Conservation (phyloP, 2,888 invertebrate species). For the Xanthia icteritia region DNA sequence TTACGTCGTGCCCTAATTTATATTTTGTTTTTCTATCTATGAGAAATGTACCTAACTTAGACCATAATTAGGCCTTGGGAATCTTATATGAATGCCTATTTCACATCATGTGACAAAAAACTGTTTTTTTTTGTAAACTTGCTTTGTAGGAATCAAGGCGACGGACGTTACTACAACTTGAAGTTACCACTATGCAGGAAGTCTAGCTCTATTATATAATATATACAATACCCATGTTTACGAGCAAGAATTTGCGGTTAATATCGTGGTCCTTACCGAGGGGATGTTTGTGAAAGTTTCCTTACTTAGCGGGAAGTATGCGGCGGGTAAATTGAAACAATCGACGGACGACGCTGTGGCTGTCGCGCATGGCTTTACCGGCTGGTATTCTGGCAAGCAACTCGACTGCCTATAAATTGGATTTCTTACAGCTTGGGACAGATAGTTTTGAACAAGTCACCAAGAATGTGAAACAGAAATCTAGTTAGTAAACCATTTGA, state of each 20-base stretch:
- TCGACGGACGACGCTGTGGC: constrained; percentile 65
- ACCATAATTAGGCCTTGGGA: no score
- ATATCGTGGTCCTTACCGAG: constrained; percentile 50
- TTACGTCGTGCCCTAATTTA: no score
- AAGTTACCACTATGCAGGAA: constrained; percentile 17
- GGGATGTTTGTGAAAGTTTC: constrained; percentile 70
- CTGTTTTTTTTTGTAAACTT: no score
- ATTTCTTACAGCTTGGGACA: constrained; percentile 43
- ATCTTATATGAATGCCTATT: no score
- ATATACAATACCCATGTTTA: constrained; percentile 21
- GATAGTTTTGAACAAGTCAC: constrained; percentile 19
- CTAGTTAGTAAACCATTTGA: neutral
- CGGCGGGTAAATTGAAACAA: constrained; percentile 75
- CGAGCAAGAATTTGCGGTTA: constrained; percentile 55
- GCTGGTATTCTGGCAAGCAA: constrained; percentile 56
- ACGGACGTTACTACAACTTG: neutral
- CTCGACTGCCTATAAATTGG: constrained; percentile 48
- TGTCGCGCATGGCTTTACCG: constrained; percentile 57
- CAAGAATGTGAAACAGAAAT: constrained; percentile 11
- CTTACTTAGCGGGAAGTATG: constrained; percentile 76
- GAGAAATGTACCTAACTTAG: no score
- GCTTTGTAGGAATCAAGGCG: no score
- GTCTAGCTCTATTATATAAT: constrained; percentile 22
- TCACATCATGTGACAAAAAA: no score
- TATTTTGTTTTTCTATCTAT: no score